Evolutionary conservation across 2,888 invertebrate species (phyloP).

Genomic region (Caenorhabditis drosophilae): DNA sequence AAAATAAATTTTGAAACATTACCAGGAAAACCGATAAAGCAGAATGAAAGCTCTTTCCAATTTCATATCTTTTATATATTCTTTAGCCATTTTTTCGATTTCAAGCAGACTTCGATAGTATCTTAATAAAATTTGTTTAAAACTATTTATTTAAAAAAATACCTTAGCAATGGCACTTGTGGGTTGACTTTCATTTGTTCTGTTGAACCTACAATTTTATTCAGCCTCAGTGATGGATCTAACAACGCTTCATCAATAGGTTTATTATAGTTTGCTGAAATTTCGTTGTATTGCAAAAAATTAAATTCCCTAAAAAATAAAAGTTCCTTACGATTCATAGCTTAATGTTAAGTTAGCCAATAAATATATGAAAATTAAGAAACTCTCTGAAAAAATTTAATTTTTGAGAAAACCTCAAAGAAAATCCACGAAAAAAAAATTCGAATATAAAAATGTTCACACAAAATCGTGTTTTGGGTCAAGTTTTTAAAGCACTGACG

Average conservation of each 20-base stretch:
- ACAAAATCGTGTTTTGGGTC: too few relatives aligned
- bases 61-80: slow-evolving; percentile 1
- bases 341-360: too few relatives aligned
- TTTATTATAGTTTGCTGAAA: neutral
- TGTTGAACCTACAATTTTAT: slow-evolving; percentile 1
- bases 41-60: slow-evolving; percentile 5
- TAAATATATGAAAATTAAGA: too few relatives aligned
- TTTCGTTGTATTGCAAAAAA: too few relatives aligned
- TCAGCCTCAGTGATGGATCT: slow-evolving; percentile 9
- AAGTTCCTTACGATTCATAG: too few relatives aligned
- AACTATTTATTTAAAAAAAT: neutral
- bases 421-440: too few relatives aligned
- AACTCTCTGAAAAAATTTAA: too few relatives aligned
- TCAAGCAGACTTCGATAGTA: slow-evolving; percentile 24
- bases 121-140: too few relatives aligned
- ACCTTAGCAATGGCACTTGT: slow-evolving; percentile 10
- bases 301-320: too few relatives aligned
- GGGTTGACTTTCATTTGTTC: slow-evolving; percentile 5
- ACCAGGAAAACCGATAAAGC: slow-evolving; percentile 10
- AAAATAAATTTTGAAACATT: neutral
- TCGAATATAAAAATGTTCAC: too few relatives aligned
- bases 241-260: slow-evolving; percentile 9
- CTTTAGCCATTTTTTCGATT: slow-evolving; percentile 14
- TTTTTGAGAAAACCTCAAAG: too few relatives aligned
- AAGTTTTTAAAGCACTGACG: too few relatives aligned